Conservation (phyloP, 35 echinoderm and acorn worm genomes). For the Acanthaster planci region DNA sequence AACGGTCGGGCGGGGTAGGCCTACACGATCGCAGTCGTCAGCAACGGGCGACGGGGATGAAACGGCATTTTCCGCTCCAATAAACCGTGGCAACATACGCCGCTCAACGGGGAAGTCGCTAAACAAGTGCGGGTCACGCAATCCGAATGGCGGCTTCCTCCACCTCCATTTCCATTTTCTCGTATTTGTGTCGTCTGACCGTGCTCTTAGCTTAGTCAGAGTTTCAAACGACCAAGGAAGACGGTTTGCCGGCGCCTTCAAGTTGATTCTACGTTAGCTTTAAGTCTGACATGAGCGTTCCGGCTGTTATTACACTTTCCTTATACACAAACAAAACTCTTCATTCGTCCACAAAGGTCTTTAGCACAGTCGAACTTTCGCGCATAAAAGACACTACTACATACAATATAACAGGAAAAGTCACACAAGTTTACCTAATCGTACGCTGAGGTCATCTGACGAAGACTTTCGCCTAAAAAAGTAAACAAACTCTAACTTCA, state of each 20-base stretch:
- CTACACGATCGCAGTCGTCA: not conserved
- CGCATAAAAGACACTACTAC: too few species aligned
- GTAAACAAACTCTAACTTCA: too few species aligned
- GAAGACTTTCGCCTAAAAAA: too few species aligned
- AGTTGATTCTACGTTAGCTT: not conserved
- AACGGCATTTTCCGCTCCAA: conserved; percentile 18
- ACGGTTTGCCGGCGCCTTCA: not conserved
- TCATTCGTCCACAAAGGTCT: too few species aligned
- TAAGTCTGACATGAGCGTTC: not conserved
- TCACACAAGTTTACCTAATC: too few species aligned
- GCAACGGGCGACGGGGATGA: not conserved
- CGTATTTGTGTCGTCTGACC: too few species aligned
- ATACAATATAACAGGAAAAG: too few species aligned
- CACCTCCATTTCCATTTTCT: not conserved
- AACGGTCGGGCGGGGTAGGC: not conserved
- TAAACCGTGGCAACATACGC: conserved; percentile 11
- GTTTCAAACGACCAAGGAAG: not conserved
- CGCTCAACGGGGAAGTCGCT: not conserved
- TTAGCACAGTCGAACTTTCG: too few species aligned
- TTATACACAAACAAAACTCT: too few species aligned
- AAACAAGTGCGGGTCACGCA: not conserved
- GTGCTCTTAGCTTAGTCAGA: not conserved
- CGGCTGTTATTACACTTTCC: too few species aligned
- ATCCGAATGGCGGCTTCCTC: not conserved
- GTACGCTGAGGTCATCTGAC: too few species aligned